Conservation (phyloP, 1,140 invertebrate genomes). For the Drosophila eugracilis region DNA sequence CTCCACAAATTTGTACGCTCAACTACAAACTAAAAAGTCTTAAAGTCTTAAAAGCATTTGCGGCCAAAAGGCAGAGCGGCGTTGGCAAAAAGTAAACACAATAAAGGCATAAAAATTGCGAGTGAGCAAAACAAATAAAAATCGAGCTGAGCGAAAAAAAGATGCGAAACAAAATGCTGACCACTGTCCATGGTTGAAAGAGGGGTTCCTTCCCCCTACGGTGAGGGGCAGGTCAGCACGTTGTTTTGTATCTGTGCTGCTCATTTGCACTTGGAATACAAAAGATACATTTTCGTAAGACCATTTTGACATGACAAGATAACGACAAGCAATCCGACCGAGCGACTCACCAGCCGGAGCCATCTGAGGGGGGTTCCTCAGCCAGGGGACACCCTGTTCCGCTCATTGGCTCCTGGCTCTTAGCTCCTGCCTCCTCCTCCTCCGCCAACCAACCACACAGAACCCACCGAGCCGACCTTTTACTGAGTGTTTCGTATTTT, state of each 20-base stretch:
- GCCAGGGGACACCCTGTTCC: conserved; percentile 46
- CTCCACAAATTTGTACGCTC: conserved; percentile 79
- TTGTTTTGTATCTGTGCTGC: conserved; percentile 76
- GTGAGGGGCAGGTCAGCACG: conserved; percentile 7
- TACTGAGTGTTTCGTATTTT: conserved; percentile 80
- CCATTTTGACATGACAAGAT: conserved; percentile 84
- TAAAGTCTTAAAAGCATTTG: conserved; percentile 84
- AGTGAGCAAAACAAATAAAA: conserved; percentile 82
- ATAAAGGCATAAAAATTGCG: conserved; percentile 83
- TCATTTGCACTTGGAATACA: conserved; percentile 84
- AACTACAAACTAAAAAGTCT: conserved; percentile 83
- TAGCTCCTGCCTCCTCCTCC: no score
- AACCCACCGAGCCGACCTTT: conserved; percentile 49
- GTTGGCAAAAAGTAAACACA: conserved; percentile 80
- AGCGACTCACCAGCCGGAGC: conserved; percentile 44
- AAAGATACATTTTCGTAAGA: conserved; percentile 84
- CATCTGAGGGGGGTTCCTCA: not conserved
- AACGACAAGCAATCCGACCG: conserved; percentile 81
- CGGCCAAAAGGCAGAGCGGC: conserved; percentile 54
- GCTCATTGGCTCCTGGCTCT: conserved; percentile 75
- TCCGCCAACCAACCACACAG: not conserved
- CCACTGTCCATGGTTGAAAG: not conserved
- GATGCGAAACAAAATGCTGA: conserved; percentile 59
- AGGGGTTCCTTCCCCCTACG: no score
- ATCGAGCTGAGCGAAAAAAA: conserved; percentile 41